Conservation (phyloP, 2,113 vertebrate species). For the Chlamydotis undulata region DNA sequence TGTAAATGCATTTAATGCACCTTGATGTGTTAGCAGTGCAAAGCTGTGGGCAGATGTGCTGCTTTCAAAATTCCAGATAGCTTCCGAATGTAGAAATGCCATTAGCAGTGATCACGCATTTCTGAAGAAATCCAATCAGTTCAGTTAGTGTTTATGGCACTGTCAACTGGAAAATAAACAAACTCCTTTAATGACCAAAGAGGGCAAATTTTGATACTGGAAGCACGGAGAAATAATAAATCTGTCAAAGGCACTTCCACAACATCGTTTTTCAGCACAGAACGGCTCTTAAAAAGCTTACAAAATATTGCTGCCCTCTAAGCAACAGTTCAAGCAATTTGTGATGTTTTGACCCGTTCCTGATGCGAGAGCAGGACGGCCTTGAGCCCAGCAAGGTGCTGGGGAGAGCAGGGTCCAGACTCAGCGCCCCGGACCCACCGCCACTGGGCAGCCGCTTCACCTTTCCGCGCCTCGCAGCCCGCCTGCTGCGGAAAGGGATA, state of each 20-base stretch:
- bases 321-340: neutral
- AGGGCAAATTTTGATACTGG: neutral
- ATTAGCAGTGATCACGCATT: neutral
- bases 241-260: neutral
- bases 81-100: neutral
- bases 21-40: neutral
- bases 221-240: neutral
- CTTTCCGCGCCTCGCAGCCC: neutral
- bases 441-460: neutral
- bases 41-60: neutral
- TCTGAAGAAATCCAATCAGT: neutral
- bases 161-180: constrained; percentile 7
- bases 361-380: neutral
- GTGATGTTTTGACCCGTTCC: neutral
- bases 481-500: neutral
- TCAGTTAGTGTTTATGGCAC: neutral
- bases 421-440: fast-evolving
- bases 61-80: neutral
- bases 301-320: neutral
- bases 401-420: neutral
- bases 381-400: fast-evolving
- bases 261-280: neutral
- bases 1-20: neutral
- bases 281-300: neutral
- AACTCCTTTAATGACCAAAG: neutral